A percentile compares a stretch with the other conserved stretches of the same genome.
These are phyloP conservation scores for Lepilemur ruficaudatus DNA, from an alignment of 2,797 vertebrate species.

Conservation along the genomic window DNA sequence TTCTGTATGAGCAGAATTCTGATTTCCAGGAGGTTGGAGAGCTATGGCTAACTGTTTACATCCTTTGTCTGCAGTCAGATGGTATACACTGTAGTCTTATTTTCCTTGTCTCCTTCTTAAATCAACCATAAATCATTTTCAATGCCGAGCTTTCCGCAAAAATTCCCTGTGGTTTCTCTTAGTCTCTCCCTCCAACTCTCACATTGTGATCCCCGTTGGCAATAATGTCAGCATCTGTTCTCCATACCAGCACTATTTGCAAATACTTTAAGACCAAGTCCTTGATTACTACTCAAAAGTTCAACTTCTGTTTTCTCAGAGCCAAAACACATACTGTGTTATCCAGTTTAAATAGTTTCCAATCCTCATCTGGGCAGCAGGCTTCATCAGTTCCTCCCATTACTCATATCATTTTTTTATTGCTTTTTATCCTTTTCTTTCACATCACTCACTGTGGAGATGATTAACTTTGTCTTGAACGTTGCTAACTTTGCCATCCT, in stretches of 20 bases:
- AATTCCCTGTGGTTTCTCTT: slow-evolving; percentile 71
- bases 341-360: slow-evolving; percentile 71
- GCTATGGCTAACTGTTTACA: slow-evolving; percentile 66
- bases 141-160: slow-evolving; percentile 67
- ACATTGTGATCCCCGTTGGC: slow-evolving; percentile 68
- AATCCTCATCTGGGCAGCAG: slow-evolving; percentile 2
- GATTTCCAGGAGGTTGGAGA: slow-evolving; percentile 68
- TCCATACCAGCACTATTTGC: slow-evolving; percentile 69
- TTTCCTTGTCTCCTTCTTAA: slow-evolving; percentile 72
- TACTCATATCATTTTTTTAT: slow-evolving; percentile 43
- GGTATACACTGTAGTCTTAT: slow-evolving; percentile 68
- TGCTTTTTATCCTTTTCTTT: slow-evolving; percentile 62
- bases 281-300: slow-evolving; percentile 77
- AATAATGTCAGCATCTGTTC: slow-evolving; percentile 75
- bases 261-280: slow-evolving; percentile 70
- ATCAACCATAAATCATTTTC: slow-evolving; percentile 78
- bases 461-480: slow-evolving; percentile 34
- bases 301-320: slow-evolving; percentile 72
- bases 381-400: slow-evolving; percentile 63
- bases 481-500: neutral
- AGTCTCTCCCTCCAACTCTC: slow-evolving; percentile 72
- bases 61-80: slow-evolving; percentile 70
- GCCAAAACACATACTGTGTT: slow-evolving; percentile 71
- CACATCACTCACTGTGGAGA: slow-evolving; percentile 36
- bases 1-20: slow-evolving; percentile 58